Evolutionary conservation across 2,113 vertebrate genomes (phyloP).

Genomic region (Eolophus roseicapilla): DNA sequence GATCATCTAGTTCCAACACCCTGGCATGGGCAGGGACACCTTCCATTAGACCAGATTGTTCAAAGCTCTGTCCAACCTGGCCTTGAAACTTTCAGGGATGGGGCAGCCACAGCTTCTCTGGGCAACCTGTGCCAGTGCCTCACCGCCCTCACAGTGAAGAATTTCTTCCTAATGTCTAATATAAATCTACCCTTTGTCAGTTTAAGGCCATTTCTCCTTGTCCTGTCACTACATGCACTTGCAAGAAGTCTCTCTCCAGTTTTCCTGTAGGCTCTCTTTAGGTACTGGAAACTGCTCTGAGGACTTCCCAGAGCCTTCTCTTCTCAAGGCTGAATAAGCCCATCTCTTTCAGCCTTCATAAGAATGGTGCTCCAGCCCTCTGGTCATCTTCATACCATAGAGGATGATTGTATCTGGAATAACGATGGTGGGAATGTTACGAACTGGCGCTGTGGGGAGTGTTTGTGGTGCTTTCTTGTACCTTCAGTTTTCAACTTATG

Average conservation of each 20-base stretch:
- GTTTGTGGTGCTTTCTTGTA: not conserved
- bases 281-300: not conserved
- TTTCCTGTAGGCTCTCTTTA: not conserved
- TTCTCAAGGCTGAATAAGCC: not conserved
- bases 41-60: not conserved
- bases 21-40: not conserved
- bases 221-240: not conserved
- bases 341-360: not conserved
- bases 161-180: not conserved
- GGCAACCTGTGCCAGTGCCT: not conserved
- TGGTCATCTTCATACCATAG: not conserved
- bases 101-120: not conserved
- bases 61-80: not conserved
- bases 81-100: not conserved
- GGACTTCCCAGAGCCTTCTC: not conserved
- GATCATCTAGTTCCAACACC: not conserved
- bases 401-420: not conserved
- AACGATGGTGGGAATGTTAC: not conserved
- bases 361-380: not conserved
- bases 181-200: not conserved
- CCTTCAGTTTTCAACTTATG: not conserved
- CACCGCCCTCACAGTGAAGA: not conserved
- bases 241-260: not conserved
- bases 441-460: not conserved
- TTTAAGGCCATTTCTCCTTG: not conserved